Base-by-base conservation (phyloP, 2,888 invertebrate species). In the Euproctis similis region DNA sequence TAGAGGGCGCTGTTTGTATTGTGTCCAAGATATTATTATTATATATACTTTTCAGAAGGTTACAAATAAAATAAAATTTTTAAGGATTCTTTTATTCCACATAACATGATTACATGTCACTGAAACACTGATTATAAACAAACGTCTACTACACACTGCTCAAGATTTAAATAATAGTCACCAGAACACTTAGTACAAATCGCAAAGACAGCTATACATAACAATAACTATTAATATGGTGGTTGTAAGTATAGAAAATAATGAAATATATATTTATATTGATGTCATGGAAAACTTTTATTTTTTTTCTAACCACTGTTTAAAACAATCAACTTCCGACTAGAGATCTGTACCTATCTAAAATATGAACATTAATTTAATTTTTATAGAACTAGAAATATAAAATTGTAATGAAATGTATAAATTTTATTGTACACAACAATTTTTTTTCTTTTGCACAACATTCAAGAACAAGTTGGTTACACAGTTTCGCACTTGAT, bases 121-220 rank as follows among this genome's bases (percentile, higher is more conserved):
- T 51, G 46, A 57, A 47, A 53, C 42, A 48, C 4, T 38, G 32
- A 48, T 38, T 41, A 46, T 34, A 53, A 46, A 53, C 43, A 54
- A 56, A 58, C 55, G 53, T 42, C 59, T 65, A n/a, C n/a, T n/a
- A 66, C 59, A 68, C 60, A 64, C 56, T 52, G 63, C 63, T 64
- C 55, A 70, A 72, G 66, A 67, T 67, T 57, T 32, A 57, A 47
- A 42, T 51, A 51, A 55, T 49, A 46, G 59, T 53, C 26, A 53
- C 46, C 53, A 48, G 51, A 60, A 50, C 49, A 34, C 46, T 47
- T 46, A 42, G 36, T 37, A 50, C 32, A 39, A 38, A 22, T 36
- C 31, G 37, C 29, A 31, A 43, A 34, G 39, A 46, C 40, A 46
- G 41, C 42, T 29, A 49, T 39, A 30, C 33, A 28, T 28, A 21